These are phyloP conservation scores for Myripristis jacobus DNA, from an alignment of 2,797 vertebrate species.

Conservation along the genomic window DNA sequence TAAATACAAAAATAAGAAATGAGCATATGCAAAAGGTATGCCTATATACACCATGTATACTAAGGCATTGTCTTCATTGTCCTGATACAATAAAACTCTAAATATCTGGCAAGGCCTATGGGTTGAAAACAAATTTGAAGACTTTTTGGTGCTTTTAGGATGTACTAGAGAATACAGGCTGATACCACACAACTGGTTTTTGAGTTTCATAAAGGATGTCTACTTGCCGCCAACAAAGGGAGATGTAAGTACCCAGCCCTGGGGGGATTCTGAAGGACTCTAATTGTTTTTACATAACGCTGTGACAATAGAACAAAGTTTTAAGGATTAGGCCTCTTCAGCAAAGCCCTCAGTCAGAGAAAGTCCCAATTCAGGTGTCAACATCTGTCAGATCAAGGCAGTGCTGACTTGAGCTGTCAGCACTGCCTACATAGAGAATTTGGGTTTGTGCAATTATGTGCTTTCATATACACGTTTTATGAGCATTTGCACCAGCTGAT, in stretches of 20 bases:
- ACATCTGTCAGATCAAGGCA: neutral
- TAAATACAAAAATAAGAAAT: too few relatives aligned
- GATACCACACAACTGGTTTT: neutral
- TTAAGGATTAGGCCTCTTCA: neutral
- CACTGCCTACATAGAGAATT: too few relatives aligned
- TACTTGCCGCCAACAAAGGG: neutral
- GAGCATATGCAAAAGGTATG: too few relatives aligned
- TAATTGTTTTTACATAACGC: neutral
- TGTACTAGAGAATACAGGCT: neutral
- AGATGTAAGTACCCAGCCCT: neutral
- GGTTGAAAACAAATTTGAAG: too few relatives aligned
- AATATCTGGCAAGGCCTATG: neutral
- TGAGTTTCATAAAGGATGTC: neutral
- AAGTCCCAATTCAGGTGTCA: neutral
- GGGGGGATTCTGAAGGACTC: neutral
- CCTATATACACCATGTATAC: too few relatives aligned
- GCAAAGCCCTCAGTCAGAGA: conserved; percentile 1
- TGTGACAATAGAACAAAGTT: neutral
- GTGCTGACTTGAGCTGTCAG: neutral
- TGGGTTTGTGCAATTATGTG: neutral
- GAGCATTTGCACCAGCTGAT: neutral
- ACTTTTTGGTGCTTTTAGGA: neutral
- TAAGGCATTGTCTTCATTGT: neutral
- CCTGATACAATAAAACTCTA: neutral
- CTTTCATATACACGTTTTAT: neutral